Percentiles rank a stretch among this genome's conserved stretches.
These are phyloP conservation scores for Drosophila pseudotakahashii DNA, from an alignment of 2,888 invertebrate genomes.

Conservation along the genomic window DNA sequence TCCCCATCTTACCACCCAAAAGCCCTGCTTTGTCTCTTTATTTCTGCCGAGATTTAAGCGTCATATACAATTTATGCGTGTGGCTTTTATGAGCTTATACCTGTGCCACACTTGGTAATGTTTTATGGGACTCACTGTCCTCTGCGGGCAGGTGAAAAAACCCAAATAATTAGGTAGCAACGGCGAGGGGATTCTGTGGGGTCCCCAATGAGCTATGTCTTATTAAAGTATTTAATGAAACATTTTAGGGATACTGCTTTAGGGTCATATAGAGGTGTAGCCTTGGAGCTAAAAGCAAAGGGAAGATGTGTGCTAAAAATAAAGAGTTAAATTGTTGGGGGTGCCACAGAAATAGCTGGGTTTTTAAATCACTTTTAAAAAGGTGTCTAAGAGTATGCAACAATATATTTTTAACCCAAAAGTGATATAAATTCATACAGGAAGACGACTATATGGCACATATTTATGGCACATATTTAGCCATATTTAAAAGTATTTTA, in stretches of 20 bases:
- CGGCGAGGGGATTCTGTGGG: constrained; percentile 12
- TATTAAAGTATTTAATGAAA: constrained; percentile 24
- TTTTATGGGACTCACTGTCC: constrained; percentile 38
- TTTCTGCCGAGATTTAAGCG: constrained; percentile 72
- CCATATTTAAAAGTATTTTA: no score
- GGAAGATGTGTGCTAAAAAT: neutral
- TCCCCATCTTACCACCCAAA: neutral
- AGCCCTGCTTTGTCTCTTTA: constrained; percentile 43
- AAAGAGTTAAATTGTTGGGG: neutral
- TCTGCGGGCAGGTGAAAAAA: constrained; percentile 26
- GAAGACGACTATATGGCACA: no score
- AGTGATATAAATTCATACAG: no score
- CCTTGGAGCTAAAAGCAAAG: neutral
- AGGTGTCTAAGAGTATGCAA: no score
- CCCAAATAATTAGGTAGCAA: constrained; percentile 39
- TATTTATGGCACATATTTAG: no score
- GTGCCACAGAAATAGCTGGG: no score
- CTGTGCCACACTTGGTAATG: constrained; percentile 8
- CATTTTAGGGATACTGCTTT: neutral
- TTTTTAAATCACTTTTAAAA: no score
- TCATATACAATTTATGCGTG: constrained; percentile 76
- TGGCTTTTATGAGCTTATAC: constrained; percentile 55
- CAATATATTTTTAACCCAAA: no score
- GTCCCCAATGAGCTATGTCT: constrained; percentile 18
- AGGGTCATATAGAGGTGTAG: no score